These are phyloP conservation scores for Coregonus suidteri DNA, from an alignment of 2,797 vertebrate species.

Conservation along the genomic window DNA sequence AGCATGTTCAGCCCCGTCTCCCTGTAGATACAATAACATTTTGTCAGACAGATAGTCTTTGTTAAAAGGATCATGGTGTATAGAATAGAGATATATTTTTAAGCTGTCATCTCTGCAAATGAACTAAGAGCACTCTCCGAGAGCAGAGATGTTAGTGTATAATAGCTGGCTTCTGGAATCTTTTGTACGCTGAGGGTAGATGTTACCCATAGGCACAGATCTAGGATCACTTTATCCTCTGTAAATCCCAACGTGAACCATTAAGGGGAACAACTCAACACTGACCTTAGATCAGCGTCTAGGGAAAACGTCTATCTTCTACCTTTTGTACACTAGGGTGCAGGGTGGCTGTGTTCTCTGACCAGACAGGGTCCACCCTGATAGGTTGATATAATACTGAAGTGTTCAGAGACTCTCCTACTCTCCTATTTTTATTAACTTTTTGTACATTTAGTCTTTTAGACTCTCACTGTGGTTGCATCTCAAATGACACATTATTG, in stretches of 20 bases:
- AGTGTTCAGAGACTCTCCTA: constrained; percentile 70
- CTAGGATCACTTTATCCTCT: constrained; percentile 11
- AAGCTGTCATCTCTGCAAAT: constrained; percentile 73
- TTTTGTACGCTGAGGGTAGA: constrained; percentile 73
- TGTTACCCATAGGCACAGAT: constrained; percentile 59
- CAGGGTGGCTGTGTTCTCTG: not conserved
- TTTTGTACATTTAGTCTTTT: constrained; percentile 75
- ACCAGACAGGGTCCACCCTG: constrained; percentile 5
- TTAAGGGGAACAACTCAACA: constrained; percentile 28
- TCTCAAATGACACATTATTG: constrained; percentile 20
- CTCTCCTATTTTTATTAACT: constrained; percentile 81
- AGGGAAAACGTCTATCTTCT: not conserved
- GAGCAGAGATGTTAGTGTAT: constrained; percentile 71
- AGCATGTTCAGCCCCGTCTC: constrained; percentile 51
- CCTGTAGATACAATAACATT: constrained; percentile 47
- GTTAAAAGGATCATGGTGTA: constrained; percentile 57
- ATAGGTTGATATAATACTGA: constrained; percentile 53
- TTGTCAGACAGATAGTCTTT: constrained; percentile 43
- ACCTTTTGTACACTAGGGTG: constrained; percentile 4
- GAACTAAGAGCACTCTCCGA: constrained; percentile 70
- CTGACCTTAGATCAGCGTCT: constrained; percentile 17
- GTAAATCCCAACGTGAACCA: constrained; percentile 12
- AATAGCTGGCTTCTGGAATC: constrained; percentile 24
- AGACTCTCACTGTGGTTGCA: constrained; percentile 25
- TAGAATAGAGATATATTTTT: constrained; percentile 71